Conservation (phyloP, 1,140 invertebrate species). For the Calliphora vicina region DNA sequence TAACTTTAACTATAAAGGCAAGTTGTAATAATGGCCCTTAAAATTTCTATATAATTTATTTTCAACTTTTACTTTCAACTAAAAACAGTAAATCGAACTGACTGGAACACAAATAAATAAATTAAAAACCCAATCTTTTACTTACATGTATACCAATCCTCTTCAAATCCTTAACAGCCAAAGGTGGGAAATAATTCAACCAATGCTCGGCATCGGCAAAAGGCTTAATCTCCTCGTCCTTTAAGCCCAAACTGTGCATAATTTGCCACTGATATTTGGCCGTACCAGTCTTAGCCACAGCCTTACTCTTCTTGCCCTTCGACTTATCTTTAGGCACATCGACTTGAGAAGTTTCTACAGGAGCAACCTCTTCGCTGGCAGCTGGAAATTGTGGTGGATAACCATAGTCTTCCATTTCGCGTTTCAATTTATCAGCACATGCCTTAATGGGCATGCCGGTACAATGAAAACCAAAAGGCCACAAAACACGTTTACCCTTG, state of each 20-base stretch:
- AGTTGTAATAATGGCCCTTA: too few relatives aligned
- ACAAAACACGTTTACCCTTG: constrained; percentile 90
- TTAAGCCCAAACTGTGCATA: constrained; percentile 91
- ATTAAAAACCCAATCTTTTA: constrained; percentile 35
- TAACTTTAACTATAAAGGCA: too few relatives aligned
- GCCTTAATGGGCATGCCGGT: constrained; percentile 98
- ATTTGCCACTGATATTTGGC: constrained; percentile 99
- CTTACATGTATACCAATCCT: constrained; percentile 89
- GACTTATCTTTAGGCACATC: constrained; percentile 89
- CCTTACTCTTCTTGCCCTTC: constrained; percentile 99
- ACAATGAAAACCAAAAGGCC: constrained; percentile 99
- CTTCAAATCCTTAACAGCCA: constrained; percentile 85
- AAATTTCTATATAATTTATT: too few relatives aligned
- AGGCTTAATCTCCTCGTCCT: constrained; percentile 89
- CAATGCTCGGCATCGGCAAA: constrained; percentile 94
- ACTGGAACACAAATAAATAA: neutral
- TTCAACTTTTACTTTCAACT: too few relatives aligned
- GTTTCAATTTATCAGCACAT: constrained; percentile 96
- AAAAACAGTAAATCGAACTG: too few relatives aligned
- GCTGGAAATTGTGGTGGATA: constrained; percentile 91
- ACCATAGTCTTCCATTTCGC: constrained; percentile 92
- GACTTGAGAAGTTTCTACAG: constrained; percentile 67
- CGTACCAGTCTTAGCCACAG: constrained; percentile 87
- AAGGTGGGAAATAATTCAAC: constrained; percentile 95
- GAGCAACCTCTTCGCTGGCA: constrained; percentile 64